These are phyloP conservation scores for Calephelis virginiensis DNA, from an alignment of 1,140 invertebrate genomes.

Conservation along the genomic window DNA sequence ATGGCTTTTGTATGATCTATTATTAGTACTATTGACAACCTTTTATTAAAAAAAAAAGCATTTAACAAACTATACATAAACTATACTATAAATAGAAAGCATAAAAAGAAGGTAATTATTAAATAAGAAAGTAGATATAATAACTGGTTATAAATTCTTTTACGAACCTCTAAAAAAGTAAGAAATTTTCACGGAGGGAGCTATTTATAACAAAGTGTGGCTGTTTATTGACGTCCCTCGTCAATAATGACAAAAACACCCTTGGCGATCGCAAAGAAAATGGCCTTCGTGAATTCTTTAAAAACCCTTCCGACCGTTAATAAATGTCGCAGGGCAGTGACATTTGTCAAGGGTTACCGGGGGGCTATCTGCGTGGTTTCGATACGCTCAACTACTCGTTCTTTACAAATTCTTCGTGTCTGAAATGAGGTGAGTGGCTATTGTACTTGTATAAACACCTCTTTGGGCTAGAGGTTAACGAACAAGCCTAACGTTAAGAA, in stretches of 20 bases:
- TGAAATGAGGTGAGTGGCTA: not conserved
- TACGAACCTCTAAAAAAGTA: not conserved
- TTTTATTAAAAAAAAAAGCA: too few species aligned
- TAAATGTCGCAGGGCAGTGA: slow-evolving; percentile 50
- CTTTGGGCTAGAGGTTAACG: too few species aligned
- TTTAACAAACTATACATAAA: too few species aligned
- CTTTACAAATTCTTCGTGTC: slow-evolving; percentile 4
- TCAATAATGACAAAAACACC: slow-evolving; percentile 43
- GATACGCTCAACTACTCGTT: slow-evolving; percentile 15
- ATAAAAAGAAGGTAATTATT: not conserved
- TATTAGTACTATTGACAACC: too few species aligned
- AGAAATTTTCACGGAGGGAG: not conserved
- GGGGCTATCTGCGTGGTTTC: not conserved
- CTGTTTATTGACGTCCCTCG: slow-evolving; percentile 32
- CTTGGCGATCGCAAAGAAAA: slow-evolving; percentile 33
- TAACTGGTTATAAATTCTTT: not conserved
- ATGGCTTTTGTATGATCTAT: too few species aligned
- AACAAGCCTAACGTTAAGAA: too few species aligned
- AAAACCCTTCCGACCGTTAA: slow-evolving; percentile 53
- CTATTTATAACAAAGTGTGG: slow-evolving; percentile 28
- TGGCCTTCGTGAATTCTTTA: slow-evolving; percentile 43
- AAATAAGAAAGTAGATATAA: too few species aligned
- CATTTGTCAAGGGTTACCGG: slow-evolving; percentile 27
- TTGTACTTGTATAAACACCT: too few species aligned
- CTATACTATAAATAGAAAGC: too few species aligned